phyloP scores from a whole-genome alignment of 2,888 invertebrate genomes.

The Chromoteleia sp. region DNA sequence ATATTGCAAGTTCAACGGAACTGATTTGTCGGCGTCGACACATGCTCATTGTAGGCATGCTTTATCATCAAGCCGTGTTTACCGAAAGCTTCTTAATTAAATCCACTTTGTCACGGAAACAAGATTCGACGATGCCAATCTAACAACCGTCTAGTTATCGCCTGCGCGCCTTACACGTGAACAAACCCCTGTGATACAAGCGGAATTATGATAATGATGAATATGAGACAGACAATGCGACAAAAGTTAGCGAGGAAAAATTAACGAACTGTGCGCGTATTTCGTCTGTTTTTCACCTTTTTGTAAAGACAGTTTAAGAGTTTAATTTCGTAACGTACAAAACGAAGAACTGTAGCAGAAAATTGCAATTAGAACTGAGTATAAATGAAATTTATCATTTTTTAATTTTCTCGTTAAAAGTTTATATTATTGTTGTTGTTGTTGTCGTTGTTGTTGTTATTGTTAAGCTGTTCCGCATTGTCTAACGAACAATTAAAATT shows the following conservation, averaged over 20 bases:
- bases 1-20: constrained; percentile 12
- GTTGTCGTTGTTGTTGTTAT: no score
- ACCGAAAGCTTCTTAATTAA: constrained; percentile 72
- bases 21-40: constrained; percentile 32
- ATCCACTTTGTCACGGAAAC: constrained; percentile 72
- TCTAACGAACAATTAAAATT: no score
- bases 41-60: constrained; percentile 49
- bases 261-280: constrained; percentile 26
- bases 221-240: constrained; percentile 1
- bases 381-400: no score
- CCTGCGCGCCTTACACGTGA: constrained; percentile 1
- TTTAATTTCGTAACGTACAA: background rate
- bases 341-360: background rate
- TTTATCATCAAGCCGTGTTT: constrained; percentile 75
- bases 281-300: constrained; percentile 14
- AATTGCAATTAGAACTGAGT: background rate
- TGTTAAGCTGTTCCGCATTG: no score
- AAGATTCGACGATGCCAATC: constrained; percentile 53
- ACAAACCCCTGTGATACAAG: background rate
- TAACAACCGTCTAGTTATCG: constrained; percentile 31
- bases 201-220: constrained; percentile 20
- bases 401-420: no score
- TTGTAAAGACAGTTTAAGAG: background rate
- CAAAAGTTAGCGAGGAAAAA: constrained; percentile 9
- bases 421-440: no score